Conservation (phyloP, 2,888 invertebrate genomes). For the Amiota communis region DNA sequence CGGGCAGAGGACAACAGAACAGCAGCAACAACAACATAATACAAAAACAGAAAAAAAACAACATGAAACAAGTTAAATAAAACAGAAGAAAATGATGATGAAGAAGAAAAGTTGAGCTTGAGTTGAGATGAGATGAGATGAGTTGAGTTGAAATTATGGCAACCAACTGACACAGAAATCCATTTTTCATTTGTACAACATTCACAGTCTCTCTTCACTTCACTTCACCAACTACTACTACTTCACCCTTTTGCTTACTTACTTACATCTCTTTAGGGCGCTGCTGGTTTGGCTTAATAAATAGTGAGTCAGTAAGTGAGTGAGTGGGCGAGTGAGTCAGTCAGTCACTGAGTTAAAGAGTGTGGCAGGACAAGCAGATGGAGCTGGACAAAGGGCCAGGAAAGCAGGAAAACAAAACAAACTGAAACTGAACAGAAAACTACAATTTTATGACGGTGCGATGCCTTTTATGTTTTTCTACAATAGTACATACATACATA, state of each 20-base stretch:
- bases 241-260: too few species aligned
- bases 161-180: conserved; percentile 66
- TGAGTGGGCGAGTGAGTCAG: too few species aligned
- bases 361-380: too few species aligned
- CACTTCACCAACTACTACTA: neutral
- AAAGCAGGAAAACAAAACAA: too few species aligned
- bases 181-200: conserved; percentile 59
- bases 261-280: too few species aligned
- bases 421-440: neutral
- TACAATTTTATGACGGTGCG: conserved; percentile 8
- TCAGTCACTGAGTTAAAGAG: too few species aligned
- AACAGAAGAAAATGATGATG: too few species aligned
- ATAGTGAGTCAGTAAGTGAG: too few species aligned
- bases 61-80: conserved; percentile 21
- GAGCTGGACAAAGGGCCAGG: too few species aligned
- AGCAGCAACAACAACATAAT: neutral
- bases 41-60: neutral
- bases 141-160: conserved; percentile 56
- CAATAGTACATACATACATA: too few species aligned
- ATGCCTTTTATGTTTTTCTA: conserved; percentile 18
- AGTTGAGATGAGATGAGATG: conserved; percentile 34
- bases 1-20: too few species aligned
- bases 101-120: conserved; percentile 32
- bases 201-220: neutral
- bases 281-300: too few species aligned